Percentiles rank a stretch among this genome's conserved stretches.
phyloP scores from a whole-genome alignment of 2,888 invertebrate genomes.

The Phengaris alcon region DNA sequence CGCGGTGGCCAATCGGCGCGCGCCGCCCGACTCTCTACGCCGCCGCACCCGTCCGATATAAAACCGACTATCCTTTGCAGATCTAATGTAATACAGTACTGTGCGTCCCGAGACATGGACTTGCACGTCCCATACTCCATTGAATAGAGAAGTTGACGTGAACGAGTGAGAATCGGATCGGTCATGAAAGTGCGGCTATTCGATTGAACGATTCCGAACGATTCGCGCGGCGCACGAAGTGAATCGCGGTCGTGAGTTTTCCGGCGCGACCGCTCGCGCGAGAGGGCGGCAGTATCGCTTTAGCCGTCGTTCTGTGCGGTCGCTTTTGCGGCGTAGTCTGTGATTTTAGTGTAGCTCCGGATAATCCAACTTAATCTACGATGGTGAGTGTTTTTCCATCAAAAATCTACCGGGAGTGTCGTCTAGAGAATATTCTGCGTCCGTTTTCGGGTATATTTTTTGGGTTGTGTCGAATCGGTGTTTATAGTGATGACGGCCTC shows the following conservation, averaged over 20 bases:
- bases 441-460: conserved; percentile 64
- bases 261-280: conserved; percentile 74
- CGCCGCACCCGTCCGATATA: conserved; percentile 85
- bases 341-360: conserved; percentile 81
- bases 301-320: conserved; percentile 77
- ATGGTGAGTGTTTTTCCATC: conserved; percentile 78
- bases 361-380: conserved; percentile 80
- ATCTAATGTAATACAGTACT: conserved; percentile 80
- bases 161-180: conserved; percentile 54
- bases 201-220: conserved; percentile 72
- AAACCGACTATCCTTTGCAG: conserved; percentile 82
- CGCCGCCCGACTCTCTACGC: conserved; percentile 85
- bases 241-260: conserved; percentile 73
- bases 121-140: conserved; percentile 60
- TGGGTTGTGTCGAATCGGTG: conserved; percentile 70
- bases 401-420: conserved; percentile 64
- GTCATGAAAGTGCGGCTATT: conserved; percentile 70
- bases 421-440: conserved; percentile 54
- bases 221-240: conserved; percentile 68
- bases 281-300: conserved; percentile 80
- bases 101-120: conserved; percentile 78
- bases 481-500: conserved; percentile 78
- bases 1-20: conserved; percentile 87
- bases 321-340: conserved; percentile 79
- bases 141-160: conserved; percentile 49